Evolutionary conservation across 2,888 invertebrate species (phyloP), one percentile per base, ranked within the genome.

Genomic region (Drepana falcataria): DNA sequence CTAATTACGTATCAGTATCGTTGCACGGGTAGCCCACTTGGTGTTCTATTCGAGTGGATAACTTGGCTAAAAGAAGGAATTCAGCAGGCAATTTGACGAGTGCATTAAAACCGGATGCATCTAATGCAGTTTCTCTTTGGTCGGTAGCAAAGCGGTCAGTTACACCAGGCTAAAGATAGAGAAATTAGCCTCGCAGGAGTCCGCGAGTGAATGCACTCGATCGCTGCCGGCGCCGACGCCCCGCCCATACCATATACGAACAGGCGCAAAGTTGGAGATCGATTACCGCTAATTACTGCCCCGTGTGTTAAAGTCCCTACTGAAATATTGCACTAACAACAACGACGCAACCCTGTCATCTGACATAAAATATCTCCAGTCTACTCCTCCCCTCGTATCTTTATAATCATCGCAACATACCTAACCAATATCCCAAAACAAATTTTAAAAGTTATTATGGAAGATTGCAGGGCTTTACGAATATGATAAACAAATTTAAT

Each of bases 111-210:
- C 87, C 87, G 85, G 86, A 85, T 81, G 85, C 84, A 78, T 85
- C 87, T 85, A 85, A 85, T 83, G 87, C 88, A 87, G 85, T 88
- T 87, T 88, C 87, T 86, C 87, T 83, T 80, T 73, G 71, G 81
- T 73, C 78, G 74, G 81, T 79, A 81, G 82, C 78, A 73, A 71
- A 64, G 68, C 86, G 90, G 89, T 90, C 91, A 89, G 83, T 90
- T 86, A 91, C 84, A 78, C 85, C 83, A 81, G 75, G 82, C 90
- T 90, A 90, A 88, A 90, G 88, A 90, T 91, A 91, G 90, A 90
- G 87, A 88, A 91, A 89, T 90, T 89, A 90, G 85, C 80, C 73
- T 80, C 72, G 73, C 77, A 77, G 80, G 80, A 78, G 81, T 81
- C 78, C 70, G 71, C 75, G 79, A 84, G 87, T 85, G 86, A 88